Conservation (phyloP, 2,113 vertebrate genomes). For the Marmota flaviventris region DNA sequence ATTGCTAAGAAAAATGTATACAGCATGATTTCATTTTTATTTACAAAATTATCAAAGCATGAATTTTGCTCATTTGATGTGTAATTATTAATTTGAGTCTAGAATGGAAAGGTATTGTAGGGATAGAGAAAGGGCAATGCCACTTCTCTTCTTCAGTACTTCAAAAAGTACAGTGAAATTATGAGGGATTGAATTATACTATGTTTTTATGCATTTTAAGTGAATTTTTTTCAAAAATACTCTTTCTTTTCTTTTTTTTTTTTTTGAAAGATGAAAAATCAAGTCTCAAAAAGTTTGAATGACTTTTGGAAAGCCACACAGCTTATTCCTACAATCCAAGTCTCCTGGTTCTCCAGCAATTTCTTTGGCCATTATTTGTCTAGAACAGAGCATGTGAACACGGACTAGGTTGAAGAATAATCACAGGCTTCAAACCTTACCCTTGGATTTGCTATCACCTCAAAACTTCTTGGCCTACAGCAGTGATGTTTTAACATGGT, state of each 20-base stretch:
- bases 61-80: background rate
- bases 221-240: conserved; percentile 22
- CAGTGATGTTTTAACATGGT: background rate
- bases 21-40: background rate
- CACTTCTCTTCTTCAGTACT: background rate
- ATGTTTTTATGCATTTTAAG: conserved; percentile 9
- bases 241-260: background rate
- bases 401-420: background rate
- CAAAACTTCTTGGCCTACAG: background rate
- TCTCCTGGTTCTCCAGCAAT: background rate
- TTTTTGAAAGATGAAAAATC: background rate
- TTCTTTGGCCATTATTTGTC: background rate
- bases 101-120: background rate
- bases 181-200: background rate
- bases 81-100: background rate
- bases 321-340: background rate
- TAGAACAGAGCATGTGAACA: background rate
- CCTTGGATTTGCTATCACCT: background rate
- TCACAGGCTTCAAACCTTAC: background rate
- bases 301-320: background rate
- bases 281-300: conserved; percentile 10
- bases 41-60: background rate
- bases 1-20: background rate
- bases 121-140: background rate
- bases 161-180: background rate